phyloP scores from a whole-genome alignment of 2,888 invertebrate genomes.

The Macrosoma leucophasiata region DNA sequence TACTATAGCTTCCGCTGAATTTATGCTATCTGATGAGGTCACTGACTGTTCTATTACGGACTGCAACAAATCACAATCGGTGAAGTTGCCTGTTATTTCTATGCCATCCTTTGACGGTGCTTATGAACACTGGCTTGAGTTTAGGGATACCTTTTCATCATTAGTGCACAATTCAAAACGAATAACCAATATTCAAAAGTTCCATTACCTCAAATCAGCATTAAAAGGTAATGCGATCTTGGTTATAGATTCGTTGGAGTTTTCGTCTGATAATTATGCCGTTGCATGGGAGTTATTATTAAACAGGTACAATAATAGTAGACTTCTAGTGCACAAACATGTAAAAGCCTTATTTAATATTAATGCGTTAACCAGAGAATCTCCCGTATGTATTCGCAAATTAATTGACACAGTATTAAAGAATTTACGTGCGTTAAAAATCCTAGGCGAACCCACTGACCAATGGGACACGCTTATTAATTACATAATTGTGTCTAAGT shows the following conservation, averaged over 20 bases:
- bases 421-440: slow-evolving; percentile 22
- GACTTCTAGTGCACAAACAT: slow-evolving; percentile 12
- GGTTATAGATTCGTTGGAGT: slow-evolving; percentile 8
- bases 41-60: slow-evolving; percentile 2
- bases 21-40: slow-evolving; percentile 4
- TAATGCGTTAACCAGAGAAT: slow-evolving; percentile 17
- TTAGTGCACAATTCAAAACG: slow-evolving; percentile 5
- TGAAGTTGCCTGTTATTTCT: slow-evolving; percentile 12
- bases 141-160: slow-evolving; percentile 6
- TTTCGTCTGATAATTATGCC: slow-evolving; percentile 7
- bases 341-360: slow-evolving; percentile 19
- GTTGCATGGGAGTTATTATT: slow-evolving; percentile 11
- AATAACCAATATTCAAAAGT: slow-evolving; percentile 3
- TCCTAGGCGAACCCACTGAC: slow-evolving; percentile 18
- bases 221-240: slow-evolving; percentile 3
- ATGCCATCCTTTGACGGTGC: slow-evolving; percentile 15
- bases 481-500: slow-evolving; percentile 21
- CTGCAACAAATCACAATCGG: slow-evolving; percentile 2
- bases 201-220: slow-evolving; percentile 10
- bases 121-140: slow-evolving; percentile 14
- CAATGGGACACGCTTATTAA: slow-evolving; percentile 20
- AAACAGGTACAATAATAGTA: slow-evolving; percentile 11
- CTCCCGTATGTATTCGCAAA: slow-evolving; percentile 15
- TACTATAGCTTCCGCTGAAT: slow-evolving; percentile 1
- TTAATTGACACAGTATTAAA: slow-evolving; percentile 19